Evolutionary conservation across 2,888 invertebrate genomes (phyloP).

Genomic region (Drosophila kambysellisi): DNA sequence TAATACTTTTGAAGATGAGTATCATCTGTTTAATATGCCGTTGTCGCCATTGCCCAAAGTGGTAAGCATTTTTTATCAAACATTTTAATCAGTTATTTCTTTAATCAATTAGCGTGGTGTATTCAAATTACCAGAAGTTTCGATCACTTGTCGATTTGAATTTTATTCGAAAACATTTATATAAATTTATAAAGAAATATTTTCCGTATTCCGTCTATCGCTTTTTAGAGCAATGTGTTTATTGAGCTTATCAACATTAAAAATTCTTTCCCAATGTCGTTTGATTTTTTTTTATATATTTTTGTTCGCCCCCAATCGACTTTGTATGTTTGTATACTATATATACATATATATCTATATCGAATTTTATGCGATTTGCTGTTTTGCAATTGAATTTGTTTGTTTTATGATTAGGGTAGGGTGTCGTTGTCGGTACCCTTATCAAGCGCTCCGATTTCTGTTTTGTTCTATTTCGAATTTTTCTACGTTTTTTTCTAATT

Average conservation of each 20-base stretch:
- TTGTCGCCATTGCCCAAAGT: slow-evolving; percentile 85
- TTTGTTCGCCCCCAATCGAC: slow-evolving; percentile 37
- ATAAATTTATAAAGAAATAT: slow-evolving; percentile 6
- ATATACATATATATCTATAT: slow-evolving; percentile 22
- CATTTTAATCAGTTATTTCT: slow-evolving; percentile 15
- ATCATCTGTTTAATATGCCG: slow-evolving; percentile 82
- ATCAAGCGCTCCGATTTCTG: slow-evolving; percentile 48
- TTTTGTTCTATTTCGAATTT: slow-evolving; percentile 8
- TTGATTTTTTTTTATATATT: neutral
- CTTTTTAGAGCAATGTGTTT: neutral
- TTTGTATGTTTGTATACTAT: too few relatives aligned
- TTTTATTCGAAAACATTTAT: slow-evolving; percentile 1
- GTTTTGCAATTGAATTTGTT: slow-evolving; percentile 68
- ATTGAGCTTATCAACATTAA: slow-evolving; percentile 50
- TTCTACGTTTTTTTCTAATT: neutral
- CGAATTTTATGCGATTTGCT: slow-evolving; percentile 56
- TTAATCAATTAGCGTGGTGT: neutral
- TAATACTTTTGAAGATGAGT: slow-evolving; percentile 82
- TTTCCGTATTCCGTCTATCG: slow-evolving; percentile 21
- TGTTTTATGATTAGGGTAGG: slow-evolving; percentile 48
- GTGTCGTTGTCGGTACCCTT: slow-evolving; percentile 24
- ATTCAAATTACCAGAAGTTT: slow-evolving; percentile 30
- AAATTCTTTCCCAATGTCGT: slow-evolving; percentile 59
- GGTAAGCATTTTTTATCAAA: slow-evolving; percentile 76
- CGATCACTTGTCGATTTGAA: slow-evolving; percentile 31